Evolutionary conservation across 2,797 vertebrate genomes (phyloP).

Genomic region (Neoniphon sammara): DNA sequence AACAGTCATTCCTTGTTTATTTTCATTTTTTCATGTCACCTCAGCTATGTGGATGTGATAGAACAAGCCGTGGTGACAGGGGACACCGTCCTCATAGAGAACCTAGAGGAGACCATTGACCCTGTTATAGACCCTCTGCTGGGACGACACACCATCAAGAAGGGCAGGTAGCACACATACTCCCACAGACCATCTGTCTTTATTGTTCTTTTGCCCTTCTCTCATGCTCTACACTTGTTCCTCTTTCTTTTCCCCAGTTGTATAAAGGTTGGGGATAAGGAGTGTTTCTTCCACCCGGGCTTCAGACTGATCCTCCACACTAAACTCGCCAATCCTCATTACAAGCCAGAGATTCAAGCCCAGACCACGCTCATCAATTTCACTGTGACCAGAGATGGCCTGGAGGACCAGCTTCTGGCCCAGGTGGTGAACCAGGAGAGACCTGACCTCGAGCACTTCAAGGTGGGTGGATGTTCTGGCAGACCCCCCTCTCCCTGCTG

Average conservation of each 20-base stretch:
- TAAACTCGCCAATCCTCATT: conserved; percentile 83
- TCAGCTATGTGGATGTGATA: conserved; percentile 83
- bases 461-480: conserved; percentile 68
- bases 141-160: conserved; percentile 85
- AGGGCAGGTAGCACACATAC: conserved; percentile 78
- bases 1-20: not conserved
- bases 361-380: conserved; percentile 85
- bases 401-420: conserved; percentile 85
- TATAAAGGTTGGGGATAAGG: conserved; percentile 86
- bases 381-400: conserved; percentile 76
- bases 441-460: conserved; percentile 79
- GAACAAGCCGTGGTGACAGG: conserved; percentile 83
- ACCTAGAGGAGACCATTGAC: conserved; percentile 84
- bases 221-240: not conserved
- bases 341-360: conserved; percentile 84
- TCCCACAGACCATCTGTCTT: not conserved
- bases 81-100: conserved; percentile 84
- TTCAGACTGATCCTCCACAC: conserved; percentile 85
- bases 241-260: conserved; percentile 67
- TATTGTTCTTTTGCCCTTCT: not conserved
- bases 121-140: conserved; percentile 84
- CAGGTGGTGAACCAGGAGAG: conserved; percentile 84
- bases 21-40: conserved; percentile 15
- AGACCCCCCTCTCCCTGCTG: not conserved
- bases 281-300: conserved; percentile 80